Percentiles rank a stretch among this genome's conserved stretches.
These are phyloP conservation scores for Drosophila nasuta DNA, from an alignment of 1,140 invertebrate genomes.

Conservation along the genomic window DNA sequence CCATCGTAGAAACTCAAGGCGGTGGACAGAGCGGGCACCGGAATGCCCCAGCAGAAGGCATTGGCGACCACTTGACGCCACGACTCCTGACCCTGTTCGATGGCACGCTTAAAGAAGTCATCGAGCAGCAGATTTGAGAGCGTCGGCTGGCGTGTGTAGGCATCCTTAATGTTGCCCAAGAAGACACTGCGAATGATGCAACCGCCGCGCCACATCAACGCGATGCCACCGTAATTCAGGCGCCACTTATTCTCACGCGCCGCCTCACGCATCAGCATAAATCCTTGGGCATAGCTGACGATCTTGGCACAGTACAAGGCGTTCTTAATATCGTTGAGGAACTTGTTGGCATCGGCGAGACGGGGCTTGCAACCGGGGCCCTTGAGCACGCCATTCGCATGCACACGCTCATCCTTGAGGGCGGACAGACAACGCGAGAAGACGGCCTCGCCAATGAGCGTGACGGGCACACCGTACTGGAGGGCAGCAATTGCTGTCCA, in stretches of 20 bases:
- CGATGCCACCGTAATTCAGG: slow-evolving; percentile 98
- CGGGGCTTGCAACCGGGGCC: slow-evolving; percentile 88
- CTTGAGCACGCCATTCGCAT: slow-evolving; percentile 91
- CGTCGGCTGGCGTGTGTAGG: slow-evolving; percentile 96
- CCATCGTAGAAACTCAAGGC: slow-evolving; percentile 99
- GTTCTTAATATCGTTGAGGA: slow-evolving; percentile 91
- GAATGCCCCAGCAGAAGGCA: slow-evolving; percentile 92
- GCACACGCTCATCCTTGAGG: slow-evolving; percentile 92
- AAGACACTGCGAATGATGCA: slow-evolving; percentile 97
- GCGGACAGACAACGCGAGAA: slow-evolving; percentile 98
- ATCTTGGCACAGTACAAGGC: slow-evolving; percentile 99
- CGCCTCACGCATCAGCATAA: slow-evolving; percentile 98
- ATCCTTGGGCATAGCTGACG: slow-evolving; percentile 99
- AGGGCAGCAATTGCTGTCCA: slow-evolving; percentile 99
- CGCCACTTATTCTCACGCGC: slow-evolving; percentile 96
- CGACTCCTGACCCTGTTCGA: slow-evolving; percentile 91
- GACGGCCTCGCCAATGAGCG: slow-evolving; percentile 98
- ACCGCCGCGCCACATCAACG: slow-evolving; percentile 99
- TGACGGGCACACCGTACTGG: slow-evolving; percentile 98
- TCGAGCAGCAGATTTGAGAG: slow-evolving; percentile 97
- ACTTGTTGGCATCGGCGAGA: slow-evolving; percentile 91
- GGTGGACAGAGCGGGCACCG: slow-evolving; percentile 95
- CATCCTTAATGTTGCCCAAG: slow-evolving; percentile 98
- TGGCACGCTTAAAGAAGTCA: slow-evolving; percentile 96
- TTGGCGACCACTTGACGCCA: slow-evolving; percentile 89